Percentiles rank a stretch among this genome's conserved stretches.
These are phyloP conservation scores for Amyelois transitella DNA, from an alignment of 1,140 invertebrate genomes.

Conservation along the genomic window DNA sequence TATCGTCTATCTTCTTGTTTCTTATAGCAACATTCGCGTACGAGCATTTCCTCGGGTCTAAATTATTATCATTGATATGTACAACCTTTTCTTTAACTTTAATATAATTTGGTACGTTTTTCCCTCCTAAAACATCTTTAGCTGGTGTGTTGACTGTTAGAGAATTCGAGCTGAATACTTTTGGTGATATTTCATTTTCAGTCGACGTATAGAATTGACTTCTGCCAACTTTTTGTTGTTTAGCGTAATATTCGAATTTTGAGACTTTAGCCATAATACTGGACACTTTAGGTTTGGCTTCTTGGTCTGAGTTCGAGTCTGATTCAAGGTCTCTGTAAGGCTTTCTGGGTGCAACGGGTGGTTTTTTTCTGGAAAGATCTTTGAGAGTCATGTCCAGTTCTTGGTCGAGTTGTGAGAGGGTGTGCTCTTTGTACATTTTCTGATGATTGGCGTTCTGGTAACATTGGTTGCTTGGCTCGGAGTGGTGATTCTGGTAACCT, in stretches of 20 bases:
- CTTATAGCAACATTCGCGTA: conserved; percentile 63
- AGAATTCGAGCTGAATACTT: conserved; percentile 85
- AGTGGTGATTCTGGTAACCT: conserved; percentile 45
- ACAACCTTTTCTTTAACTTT: conserved; percentile 53
- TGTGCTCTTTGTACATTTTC: conserved; percentile 55
- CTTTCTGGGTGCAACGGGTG: conserved; percentile 61
- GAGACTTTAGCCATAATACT: conserved; percentile 78
- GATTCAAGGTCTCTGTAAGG: conserved; percentile 58
- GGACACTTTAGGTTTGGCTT: conserved; percentile 52
- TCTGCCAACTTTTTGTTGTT: conserved; percentile 67
- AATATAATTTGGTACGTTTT: conserved; percentile 75
- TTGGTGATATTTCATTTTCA: conserved; percentile 78
- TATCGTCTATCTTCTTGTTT: conserved; percentile 65
- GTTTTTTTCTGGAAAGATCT: conserved; percentile 64
- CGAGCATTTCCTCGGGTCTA: conserved; percentile 55
- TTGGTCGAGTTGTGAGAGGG: conserved; percentile 53
- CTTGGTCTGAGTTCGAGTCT: conserved; percentile 56
- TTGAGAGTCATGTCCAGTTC: conserved; percentile 67
- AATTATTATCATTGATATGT: conserved; percentile 59
- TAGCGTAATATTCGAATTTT: conserved; percentile 77
- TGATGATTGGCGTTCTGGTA: conserved; percentile 52
- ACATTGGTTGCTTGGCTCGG: conserved; percentile 40
- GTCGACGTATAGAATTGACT: conserved; percentile 53
- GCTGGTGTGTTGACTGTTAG: conserved; percentile 86
- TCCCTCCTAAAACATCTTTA: conserved; percentile 82